A percentile compares a stretch with the other conserved stretches of the same genome.
Conservation (phyloP, 2,888 invertebrate species). For the Subacronicta megacephala region DNA sequence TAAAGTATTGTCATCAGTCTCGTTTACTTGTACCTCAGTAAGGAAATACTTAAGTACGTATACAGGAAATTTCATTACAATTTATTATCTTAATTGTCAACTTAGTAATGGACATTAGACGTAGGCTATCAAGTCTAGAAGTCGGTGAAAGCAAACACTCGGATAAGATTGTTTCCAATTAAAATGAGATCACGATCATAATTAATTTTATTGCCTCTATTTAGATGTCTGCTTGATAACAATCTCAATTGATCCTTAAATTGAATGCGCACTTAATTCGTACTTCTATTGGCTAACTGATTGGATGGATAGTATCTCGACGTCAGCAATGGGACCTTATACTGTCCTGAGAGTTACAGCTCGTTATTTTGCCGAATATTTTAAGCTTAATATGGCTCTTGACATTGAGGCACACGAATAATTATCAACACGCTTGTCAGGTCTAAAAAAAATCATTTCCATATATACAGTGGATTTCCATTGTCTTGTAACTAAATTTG, state of each 20-base stretch:
- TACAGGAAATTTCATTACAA: constrained; percentile 22
- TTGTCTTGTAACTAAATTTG: constrained; percentile 14
- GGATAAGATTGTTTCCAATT: constrained; percentile 55
- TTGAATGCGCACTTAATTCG: constrained; percentile 38
- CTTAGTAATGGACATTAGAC: constrained; percentile 11
- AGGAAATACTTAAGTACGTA: no score
- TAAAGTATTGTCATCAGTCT: no score
- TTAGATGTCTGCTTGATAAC: constrained; percentile 55
- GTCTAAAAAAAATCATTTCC: constrained; percentile 13
- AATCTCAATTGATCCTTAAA: constrained; percentile 46
- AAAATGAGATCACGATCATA: constrained; percentile 54
- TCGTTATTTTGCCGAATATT: constrained; percentile 21
- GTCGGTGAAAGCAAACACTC: constrained; percentile 38
- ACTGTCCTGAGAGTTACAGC: neutral
- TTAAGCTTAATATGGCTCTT: constrained; percentile 10
- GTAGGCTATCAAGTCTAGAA: constrained; percentile 22
- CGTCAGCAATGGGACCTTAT: constrained; percentile 5
- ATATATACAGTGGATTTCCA: constrained; percentile 17
- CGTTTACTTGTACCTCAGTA: no score
- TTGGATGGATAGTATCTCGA: constrained; percentile 13
- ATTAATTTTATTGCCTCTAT: constrained; percentile 51
- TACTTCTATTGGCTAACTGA: constrained; percentile 26
- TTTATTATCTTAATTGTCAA: constrained; percentile 25
- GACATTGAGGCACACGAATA: constrained; percentile 24
- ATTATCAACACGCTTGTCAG: constrained; percentile 30